phyloP scores from a whole-genome alignment of 2,113 vertebrate species.

The Tragelaphus buxtoni region DNA sequence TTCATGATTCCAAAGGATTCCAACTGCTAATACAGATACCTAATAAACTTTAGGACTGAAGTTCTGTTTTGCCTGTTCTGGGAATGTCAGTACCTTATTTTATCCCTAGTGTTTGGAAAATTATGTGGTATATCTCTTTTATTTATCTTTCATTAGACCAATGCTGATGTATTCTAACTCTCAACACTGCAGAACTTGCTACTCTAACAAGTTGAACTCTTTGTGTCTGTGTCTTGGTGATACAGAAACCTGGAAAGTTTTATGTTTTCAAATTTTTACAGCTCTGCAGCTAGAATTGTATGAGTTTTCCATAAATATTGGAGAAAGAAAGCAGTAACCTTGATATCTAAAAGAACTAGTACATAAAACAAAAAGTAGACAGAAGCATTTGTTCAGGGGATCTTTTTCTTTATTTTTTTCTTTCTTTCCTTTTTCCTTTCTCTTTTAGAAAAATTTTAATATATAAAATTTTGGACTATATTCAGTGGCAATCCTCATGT shows the following conservation, averaged over 20 bases:
- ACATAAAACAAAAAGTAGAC: constrained; percentile 68
- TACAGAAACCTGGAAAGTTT: constrained; percentile 53
- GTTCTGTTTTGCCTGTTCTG: constrained; percentile 37
- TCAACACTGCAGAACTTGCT: neutral
- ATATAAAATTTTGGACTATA: neutral
- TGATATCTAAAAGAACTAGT: constrained; percentile 62
- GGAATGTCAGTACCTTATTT: constrained; percentile 15
- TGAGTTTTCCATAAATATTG: constrained; percentile 75
- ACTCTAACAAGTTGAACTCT: constrained; percentile 43
- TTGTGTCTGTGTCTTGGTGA: constrained; percentile 51
- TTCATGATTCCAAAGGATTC: constrained; percentile 44
- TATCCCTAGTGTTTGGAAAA: constrained; percentile 1
- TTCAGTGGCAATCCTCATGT: constrained; percentile 53
- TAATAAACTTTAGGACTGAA: constrained; percentile 38
- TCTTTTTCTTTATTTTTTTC: neutral
- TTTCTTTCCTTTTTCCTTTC: neutral
- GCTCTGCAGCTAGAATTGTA: constrained; percentile 46
- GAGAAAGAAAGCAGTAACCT: constrained; percentile 64
- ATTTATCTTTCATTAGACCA: constrained; percentile 59
- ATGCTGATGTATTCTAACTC: neutral
- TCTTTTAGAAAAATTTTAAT: neutral
- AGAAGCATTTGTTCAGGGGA: neutral
- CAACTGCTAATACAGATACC: neutral
- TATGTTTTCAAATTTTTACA: constrained; percentile 75
- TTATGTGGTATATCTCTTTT: constrained; percentile 14